Conservation (phyloP, 2,888 invertebrate genomes). For the Punctoribates punctum region DNA sequence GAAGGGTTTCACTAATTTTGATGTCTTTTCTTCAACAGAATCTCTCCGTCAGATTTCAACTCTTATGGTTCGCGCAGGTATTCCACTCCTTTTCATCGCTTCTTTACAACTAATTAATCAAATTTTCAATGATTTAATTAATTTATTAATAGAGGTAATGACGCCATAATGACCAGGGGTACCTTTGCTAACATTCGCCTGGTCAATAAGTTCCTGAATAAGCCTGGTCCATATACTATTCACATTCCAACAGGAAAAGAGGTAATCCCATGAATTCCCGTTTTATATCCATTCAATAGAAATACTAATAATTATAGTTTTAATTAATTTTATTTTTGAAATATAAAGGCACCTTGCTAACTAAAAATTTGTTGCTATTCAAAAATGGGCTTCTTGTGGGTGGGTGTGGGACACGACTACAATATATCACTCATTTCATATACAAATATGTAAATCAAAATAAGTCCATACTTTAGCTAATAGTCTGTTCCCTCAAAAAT, state of each 20-base stretch:
- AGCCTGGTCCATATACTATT: conserved; percentile 76
- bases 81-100: neutral
- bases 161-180: conserved; percentile 94
- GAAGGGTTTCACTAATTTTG: neutral
- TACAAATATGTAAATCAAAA: too few relatives aligned
- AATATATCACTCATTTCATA: too few relatives aligned
- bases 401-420: too few relatives aligned
- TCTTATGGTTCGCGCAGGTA: conserved; percentile 84
- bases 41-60: conserved; percentile 92
- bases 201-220: conserved; percentile 78
- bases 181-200: conserved; percentile 97
- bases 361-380: too few relatives aligned
- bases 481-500: too few relatives aligned
- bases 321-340: too few relatives aligned
- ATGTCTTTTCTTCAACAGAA: conserved; percentile 57
- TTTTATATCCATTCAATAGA: too few relatives aligned
- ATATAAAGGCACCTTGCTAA: too few relatives aligned
- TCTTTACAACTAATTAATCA: neutral
- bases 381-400: too few relatives aligned
- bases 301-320: too few relatives aligned
- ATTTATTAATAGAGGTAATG: conserved; percentile 69
- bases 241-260: conserved; percentile 82
- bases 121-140: neutral
- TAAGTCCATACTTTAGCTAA: too few relatives aligned
- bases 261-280: conserved; percentile 53